phyloP scores from a whole-genome alignment of 2,888 invertebrate genomes.

The Gibbula magus region DNA sequence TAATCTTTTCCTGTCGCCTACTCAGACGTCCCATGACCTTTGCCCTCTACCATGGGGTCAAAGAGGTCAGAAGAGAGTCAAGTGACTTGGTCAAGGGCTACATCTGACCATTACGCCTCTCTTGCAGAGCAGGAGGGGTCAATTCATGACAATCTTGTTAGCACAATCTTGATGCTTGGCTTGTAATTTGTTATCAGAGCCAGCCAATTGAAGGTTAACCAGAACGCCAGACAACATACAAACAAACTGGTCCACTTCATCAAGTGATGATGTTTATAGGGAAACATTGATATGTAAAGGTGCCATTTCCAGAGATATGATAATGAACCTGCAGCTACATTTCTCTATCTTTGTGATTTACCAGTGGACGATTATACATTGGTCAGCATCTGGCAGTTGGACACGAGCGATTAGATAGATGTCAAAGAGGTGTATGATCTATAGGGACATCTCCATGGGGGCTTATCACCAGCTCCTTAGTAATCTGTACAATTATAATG shows the following conservation, averaged over 20 bases:
- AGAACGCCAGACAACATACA: background rate
- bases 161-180: background rate
- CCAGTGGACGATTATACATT: too few relatives aligned
- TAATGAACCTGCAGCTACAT: too few relatives aligned
- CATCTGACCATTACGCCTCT: background rate
- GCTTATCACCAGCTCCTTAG: too few relatives aligned
- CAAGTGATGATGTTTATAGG: background rate
- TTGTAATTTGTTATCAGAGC: background rate
- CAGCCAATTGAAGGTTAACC: background rate
- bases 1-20: background rate
- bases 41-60: background rate
- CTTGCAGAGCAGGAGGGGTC: background rate
- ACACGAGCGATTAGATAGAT: too few relatives aligned
- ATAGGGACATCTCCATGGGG: too few relatives aligned
- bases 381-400: too few relatives aligned
- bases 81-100: slow-evolving; percentile 4
- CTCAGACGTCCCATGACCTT: slow-evolving; percentile 6
- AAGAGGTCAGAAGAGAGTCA: background rate
- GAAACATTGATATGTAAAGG: too few relatives aligned
- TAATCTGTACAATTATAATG: too few relatives aligned
- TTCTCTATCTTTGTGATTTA: too few relatives aligned
- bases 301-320: too few relatives aligned
- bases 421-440: too few relatives aligned
- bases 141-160: background rate
- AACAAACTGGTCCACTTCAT: background rate